phyloP scores from a whole-genome alignment of 2,888 invertebrate genomes.

The Euplexia lucipara region DNA sequence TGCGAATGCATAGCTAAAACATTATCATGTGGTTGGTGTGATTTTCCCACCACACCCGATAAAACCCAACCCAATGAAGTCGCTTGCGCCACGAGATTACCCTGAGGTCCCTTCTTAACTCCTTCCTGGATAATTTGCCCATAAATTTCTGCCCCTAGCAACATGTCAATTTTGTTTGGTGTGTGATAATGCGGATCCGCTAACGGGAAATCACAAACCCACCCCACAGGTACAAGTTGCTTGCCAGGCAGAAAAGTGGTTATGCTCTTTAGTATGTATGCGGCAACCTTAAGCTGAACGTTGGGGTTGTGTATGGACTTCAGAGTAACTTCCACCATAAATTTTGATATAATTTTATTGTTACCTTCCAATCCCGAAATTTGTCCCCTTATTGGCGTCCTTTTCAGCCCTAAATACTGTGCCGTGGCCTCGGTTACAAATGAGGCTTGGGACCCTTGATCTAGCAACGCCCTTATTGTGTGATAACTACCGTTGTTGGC shows the following conservation, averaged over 20 bases:
- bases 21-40: background rate
- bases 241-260: background rate
- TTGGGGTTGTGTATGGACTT: background rate
- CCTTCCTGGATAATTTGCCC: constrained; percentile 1
- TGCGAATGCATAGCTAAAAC: constrained; percentile 1
- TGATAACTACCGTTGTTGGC: background rate
- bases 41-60: background rate
- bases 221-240: background rate
- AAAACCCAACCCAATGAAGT: constrained; percentile 1
- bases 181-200: constrained; percentile 3
- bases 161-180: too few species aligned
- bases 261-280: background rate
- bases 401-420: too few species aligned
- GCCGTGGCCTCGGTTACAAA: background rate
- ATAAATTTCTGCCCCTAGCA: background rate
- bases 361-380: background rate
- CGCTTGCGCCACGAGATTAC: background rate
- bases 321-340: background rate
- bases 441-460: constrained; percentile 3
- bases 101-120: constrained; percentile 1
- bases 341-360: background rate
- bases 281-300: background rate
- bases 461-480: constrained; percentile 1
- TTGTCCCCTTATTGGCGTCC: background rate
- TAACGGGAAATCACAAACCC: background rate